Conservation (phyloP, 2,113 vertebrate genomes). For the Sterrhoptilus dennistouni region DNA sequence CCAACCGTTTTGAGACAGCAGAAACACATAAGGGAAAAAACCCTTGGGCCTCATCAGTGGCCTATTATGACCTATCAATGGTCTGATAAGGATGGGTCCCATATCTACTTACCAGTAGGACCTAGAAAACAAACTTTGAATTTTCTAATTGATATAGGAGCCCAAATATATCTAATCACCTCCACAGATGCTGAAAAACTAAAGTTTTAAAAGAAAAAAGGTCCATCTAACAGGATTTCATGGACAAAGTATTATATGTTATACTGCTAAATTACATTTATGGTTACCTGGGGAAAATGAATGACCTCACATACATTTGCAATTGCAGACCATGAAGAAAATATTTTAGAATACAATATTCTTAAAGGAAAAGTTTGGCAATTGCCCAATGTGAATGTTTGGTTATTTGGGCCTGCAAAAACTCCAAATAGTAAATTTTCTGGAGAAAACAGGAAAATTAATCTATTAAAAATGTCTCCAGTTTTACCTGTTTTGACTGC, state of each 20-base stretch:
- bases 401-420: neutral
- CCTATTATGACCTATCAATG: neutral
- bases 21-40: neutral
- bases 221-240: neutral
- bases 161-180: neutral
- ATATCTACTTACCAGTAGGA: neutral
- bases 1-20: neutral
- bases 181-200: neutral
- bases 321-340: neutral
- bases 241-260: neutral
- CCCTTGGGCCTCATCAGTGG: neutral
- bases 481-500: neutral
- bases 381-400: neutral
- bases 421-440: neutral
- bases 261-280: neutral
- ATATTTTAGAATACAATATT: neutral
- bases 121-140: neutral
- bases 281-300: neutral
- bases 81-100: neutral
- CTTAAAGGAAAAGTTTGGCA: neutral
- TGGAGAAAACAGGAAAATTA: neutral
- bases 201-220: neutral
- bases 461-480: neutral
- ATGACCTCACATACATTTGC: neutral
- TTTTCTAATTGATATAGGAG: neutral